These are phyloP conservation scores for Cotesia vestalis DNA, from an alignment of 1,140 invertebrate species.

Conservation along the genomic window DNA sequence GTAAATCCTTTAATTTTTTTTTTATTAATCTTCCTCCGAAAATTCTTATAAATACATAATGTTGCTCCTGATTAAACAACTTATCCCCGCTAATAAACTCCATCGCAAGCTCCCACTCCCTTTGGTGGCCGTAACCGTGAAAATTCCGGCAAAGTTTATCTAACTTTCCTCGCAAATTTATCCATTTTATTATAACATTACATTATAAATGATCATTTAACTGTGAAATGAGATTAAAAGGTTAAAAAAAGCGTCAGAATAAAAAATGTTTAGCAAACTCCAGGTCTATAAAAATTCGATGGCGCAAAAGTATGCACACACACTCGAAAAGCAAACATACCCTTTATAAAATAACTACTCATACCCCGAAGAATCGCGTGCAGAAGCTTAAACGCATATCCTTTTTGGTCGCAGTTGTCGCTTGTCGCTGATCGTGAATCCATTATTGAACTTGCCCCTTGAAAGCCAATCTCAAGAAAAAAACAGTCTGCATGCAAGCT, in stretches of 20 bases:
- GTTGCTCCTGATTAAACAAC: conserved; percentile 27
- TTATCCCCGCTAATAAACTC: conserved; percentile 11
- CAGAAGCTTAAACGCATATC: background rate
- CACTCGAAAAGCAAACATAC: too few species aligned
- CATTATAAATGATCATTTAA: conserved; percentile 7
- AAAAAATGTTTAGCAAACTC: background rate
- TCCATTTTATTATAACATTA: conserved; percentile 10
- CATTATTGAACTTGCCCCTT: conserved; percentile 23
- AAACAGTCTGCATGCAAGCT: conserved; percentile 53
- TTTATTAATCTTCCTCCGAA: background rate
- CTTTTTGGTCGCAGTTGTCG: too few species aligned
- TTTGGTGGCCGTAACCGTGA: background rate
- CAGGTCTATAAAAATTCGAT: too few species aligned
- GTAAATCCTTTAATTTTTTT: too few species aligned
- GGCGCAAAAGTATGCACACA: too few species aligned
- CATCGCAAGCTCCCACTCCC: background rate
- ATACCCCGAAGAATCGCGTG: conserved; percentile 21
- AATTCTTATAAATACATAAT: background rate
- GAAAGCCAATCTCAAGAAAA: conserved; percentile 35
- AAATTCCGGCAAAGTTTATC: background rate
- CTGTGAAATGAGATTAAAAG: background rate
- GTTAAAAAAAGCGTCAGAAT: background rate
- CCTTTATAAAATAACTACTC: too few species aligned
- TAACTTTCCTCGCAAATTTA: background rate
- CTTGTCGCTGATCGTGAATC: conserved; percentile 30